A percentile compares a stretch with the other conserved stretches of the same genome.
Conservation (phyloP, 2,888 invertebrate genomes). For the Spicauda simplicius region DNA sequence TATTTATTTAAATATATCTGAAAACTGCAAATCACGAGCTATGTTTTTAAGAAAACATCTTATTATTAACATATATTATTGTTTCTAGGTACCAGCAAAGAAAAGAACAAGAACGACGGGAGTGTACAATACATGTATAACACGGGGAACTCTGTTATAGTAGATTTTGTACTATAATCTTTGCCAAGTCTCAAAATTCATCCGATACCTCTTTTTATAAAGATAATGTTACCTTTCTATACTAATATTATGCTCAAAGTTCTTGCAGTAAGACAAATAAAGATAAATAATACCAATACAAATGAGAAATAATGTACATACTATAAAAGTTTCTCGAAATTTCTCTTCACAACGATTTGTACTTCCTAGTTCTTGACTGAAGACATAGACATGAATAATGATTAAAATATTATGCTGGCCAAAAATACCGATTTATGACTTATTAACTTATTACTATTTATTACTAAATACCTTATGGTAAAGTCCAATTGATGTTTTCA, state of each 20-base stretch:
- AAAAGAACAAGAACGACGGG: constrained; percentile 89
- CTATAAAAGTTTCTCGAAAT: constrained; percentile 1
- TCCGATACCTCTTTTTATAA: constrained; percentile 26
- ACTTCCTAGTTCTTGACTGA: constrained; percentile 31
- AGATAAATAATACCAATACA: background rate
- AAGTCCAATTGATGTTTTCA: constrained; percentile 31
- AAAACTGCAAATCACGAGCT: too few relatives aligned
- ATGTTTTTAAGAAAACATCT: too few relatives aligned
- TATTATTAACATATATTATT: constrained; percentile 35
- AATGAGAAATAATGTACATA: constrained; percentile 5
- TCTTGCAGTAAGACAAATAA: constrained; percentile 25
- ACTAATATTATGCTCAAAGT: constrained; percentile 26
- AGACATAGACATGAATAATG: constrained; percentile 6
- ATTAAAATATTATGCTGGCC: constrained; percentile 21
- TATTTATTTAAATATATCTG: too few relatives aligned
- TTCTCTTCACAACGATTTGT: constrained; percentile 3
- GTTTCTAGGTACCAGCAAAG: constrained; percentile 88
- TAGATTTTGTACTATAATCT: constrained; percentile 44
- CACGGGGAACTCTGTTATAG: constrained; percentile 48
- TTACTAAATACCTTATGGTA: constrained; percentile 23
- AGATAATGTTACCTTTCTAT: constrained; percentile 26
- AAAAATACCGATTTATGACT: constrained; percentile 21
- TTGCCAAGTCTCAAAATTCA: constrained; percentile 17
- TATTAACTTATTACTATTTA: constrained; percentile 21
- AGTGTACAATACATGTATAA: constrained; percentile 90